Evolutionary conservation across 2,113 vertebrate species (phyloP).

Genomic region (Anolis carolinensis): DNA sequence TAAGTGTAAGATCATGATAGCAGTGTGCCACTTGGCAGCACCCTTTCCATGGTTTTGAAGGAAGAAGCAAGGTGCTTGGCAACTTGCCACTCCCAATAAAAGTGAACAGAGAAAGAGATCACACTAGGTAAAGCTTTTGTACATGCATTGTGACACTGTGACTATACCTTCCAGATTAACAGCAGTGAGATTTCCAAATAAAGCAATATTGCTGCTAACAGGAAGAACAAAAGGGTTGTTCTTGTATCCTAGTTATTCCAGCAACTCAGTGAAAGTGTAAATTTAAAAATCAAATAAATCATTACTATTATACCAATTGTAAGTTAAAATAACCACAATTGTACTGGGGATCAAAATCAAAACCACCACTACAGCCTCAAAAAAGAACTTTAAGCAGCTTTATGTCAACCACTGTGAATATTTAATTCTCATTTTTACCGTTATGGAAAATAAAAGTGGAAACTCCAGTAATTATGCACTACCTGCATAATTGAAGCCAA

Average conservation of each 20-base stretch:
- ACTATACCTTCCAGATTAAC: background rate
- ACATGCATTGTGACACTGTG: slow-evolving; percentile 42
- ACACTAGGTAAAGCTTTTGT: slow-evolving; percentile 26
- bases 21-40: slow-evolving; percentile 44
- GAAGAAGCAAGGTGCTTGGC: slow-evolving; percentile 48
- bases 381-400: background rate
- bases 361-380: background rate
- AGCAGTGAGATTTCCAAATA: slow-evolving; percentile 11
- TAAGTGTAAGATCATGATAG: slow-evolving; percentile 44
- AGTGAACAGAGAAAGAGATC: slow-evolving; percentile 35
- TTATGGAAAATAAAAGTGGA: background rate
- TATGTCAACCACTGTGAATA: background rate
- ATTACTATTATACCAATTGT: slow-evolving; percentile 31
- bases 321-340: slow-evolving; percentile 45
- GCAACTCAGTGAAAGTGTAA: slow-evolving; percentile 49
- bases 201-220: slow-evolving; percentile 41
- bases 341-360: background rate
- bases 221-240: slow-evolving; percentile 59
- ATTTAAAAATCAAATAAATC: slow-evolving; percentile 31
- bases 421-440: slow-evolving; percentile 25
- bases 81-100: slow-evolving; percentile 41
- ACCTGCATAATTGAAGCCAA: slow-evolving; percentile 42
- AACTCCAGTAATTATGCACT: slow-evolving; percentile 41
- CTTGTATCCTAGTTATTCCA: slow-evolving; percentile 41
- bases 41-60: slow-evolving; percentile 58